phyloP scores from a whole-genome alignment of 2,888 invertebrate genomes.

The Sarcophaga caerulescens region DNA sequence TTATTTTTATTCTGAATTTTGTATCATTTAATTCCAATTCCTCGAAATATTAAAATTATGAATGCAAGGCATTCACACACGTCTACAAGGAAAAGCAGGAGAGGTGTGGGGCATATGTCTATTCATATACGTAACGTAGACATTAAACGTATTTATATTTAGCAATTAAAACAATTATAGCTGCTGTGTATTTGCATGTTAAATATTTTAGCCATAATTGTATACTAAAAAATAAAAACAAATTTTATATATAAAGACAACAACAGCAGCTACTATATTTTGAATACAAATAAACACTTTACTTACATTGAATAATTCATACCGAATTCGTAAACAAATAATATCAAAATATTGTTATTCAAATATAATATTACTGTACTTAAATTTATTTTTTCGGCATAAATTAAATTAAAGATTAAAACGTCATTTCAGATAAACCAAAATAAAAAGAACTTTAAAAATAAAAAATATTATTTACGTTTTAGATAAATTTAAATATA shows the following conservation, averaged over 20 bases:
- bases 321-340: not conserved
- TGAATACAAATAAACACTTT: not conserved
- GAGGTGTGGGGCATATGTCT: not conserved
- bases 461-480: not conserved
- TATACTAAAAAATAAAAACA: not conserved
- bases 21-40: slow-evolving; percentile 57
- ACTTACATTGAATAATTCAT: not conserved
- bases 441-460: not conserved
- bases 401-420: slow-evolving; percentile 44
- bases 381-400: not conserved
- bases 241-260: not conserved
- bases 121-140: not conserved
- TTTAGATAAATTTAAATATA: slow-evolving; percentile 35
- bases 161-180: slow-evolving; percentile 42
- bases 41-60: slow-evolving; percentile 55
- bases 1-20: not conserved
- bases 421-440: slow-evolving; percentile 51
- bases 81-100: not conserved
- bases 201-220: slow-evolving; percentile 24
- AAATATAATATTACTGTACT: too few species aligned
- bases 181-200: not conserved
- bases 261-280: not conserved
- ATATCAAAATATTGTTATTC: not conserved
- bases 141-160: slow-evolving; percentile 18
- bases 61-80: slow-evolving; percentile 45